Evolutionary conservation across 2,113 vertebrate species (phyloP).

Genomic region (Brachyhypopomus occidentalis): DNA sequence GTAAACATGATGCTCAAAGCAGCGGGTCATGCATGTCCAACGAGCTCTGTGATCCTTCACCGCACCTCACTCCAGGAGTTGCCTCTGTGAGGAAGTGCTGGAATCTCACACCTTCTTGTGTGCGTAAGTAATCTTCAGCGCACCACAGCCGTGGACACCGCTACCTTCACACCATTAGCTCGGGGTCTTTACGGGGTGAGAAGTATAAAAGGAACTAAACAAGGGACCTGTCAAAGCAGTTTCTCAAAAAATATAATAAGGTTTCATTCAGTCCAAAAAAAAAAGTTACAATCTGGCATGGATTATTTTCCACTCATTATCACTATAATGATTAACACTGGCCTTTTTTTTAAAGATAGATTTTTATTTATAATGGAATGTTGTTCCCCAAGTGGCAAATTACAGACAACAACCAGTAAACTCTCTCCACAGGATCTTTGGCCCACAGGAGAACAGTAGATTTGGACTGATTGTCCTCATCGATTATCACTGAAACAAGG

Average conservation of each 20-base stretch:
- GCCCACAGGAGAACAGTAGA: neutral
- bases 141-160: neutral
- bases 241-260: too few relatives aligned
- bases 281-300: neutral
- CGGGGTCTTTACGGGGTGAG: constrained; percentile 7
- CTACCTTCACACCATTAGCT: constrained; percentile 11
- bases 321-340: too few relatives aligned
- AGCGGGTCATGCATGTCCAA: constrained; percentile 22
- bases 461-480: neutral
- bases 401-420: too few relatives aligned
- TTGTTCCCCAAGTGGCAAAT: too few relatives aligned
- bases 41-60: constrained; percentile 49
- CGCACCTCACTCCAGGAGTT: constrained; percentile 24
- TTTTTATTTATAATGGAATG: too few relatives aligned
- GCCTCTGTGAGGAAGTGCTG: constrained; percentile 31
- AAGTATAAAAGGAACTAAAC: neutral
- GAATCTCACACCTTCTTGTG: constrained; percentile 35
- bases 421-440: neutral
- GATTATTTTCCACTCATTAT: neutral
- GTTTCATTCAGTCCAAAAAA: too few relatives aligned
- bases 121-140: constrained; percentile 4
- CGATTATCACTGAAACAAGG: neutral
- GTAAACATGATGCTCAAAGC: constrained; percentile 38
- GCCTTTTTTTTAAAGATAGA: too few relatives aligned
- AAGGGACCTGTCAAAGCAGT: neutral